Conservation (phyloP, 53 echinoderm and acorn worm genomes). For the Patiria pectinifera region DNA sequence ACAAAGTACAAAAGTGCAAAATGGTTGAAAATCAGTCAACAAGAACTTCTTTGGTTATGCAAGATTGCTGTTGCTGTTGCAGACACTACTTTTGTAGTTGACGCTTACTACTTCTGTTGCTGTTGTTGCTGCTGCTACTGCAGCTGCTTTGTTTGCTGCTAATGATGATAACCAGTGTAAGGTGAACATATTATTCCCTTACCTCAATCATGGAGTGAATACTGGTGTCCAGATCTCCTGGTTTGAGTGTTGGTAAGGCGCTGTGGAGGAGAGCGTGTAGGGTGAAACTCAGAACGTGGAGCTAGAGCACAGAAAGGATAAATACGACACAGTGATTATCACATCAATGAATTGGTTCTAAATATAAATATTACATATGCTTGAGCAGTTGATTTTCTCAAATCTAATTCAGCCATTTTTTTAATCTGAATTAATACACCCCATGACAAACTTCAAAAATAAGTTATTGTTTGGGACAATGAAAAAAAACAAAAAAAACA, state of each 20-base stretch:
- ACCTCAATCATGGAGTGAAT: slow-evolving; percentile 61
- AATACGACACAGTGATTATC: background rate
- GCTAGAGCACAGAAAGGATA: slow-evolving; percentile 42
- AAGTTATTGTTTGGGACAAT: slow-evolving; percentile 69
- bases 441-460: background rate
- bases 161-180: no score
- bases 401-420: no score
- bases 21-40: background rate
- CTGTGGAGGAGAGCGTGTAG: slow-evolving; percentile 81
- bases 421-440: no score
- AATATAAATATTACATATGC: background rate
- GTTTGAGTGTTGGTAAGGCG: slow-evolving; percentile 64
- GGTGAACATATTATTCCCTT: background rate
- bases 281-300: slow-evolving; percentile 92
- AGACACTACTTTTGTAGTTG: no score
- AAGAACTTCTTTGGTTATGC: no score
- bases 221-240: slow-evolving; percentile 80
- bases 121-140: no score
- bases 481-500: no score
- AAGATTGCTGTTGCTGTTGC: no score
- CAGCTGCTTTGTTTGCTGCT: no score
- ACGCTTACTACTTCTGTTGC: no score
- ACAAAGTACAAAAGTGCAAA: background rate
- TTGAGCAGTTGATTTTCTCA: background rate
- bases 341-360: background rate